A percentile compares a stretch with the other conserved stretches of the same genome.
phyloP scores from a whole-genome alignment of 2,113 vertebrate species.

The Hypomesus transpacificus region DNA sequence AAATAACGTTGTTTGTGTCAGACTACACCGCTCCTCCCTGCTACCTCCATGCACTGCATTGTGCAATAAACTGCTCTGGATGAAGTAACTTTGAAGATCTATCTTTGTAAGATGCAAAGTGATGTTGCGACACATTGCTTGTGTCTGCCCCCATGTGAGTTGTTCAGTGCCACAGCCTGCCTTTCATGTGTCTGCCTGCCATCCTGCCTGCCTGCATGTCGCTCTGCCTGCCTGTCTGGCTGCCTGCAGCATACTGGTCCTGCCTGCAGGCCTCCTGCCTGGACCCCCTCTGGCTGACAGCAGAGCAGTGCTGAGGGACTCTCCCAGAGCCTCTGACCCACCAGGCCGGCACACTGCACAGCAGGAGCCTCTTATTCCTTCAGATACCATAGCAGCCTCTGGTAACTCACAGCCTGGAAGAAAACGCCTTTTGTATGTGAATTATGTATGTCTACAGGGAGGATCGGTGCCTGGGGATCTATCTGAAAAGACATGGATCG shows the following conservation, averaged over 20 bases:
- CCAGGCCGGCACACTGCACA: slow-evolving; percentile 44
- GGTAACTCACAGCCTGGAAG: too few species aligned
- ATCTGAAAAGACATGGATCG: not conserved
- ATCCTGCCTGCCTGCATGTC: not conserved
- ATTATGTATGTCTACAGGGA: too few species aligned
- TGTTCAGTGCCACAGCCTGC: not conserved
- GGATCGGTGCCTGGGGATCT: too few species aligned
- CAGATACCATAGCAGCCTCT: not conserved
- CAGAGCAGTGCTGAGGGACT: slow-evolving; percentile 36
- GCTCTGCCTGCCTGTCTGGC: slow-evolving; percentile 23
- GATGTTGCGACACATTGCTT: too few species aligned
- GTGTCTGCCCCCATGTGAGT: too few species aligned
- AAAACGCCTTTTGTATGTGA: too few species aligned
- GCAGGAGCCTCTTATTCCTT: not conserved
- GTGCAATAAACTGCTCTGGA: too few species aligned
- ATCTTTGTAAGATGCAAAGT: too few species aligned
- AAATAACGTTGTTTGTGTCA: too few species aligned
- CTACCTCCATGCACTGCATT: too few species aligned
- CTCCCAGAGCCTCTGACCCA: slow-evolving; percentile 48
- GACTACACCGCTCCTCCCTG: too few species aligned
- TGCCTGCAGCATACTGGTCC: slow-evolving; percentile 49
- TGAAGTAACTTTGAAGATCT: too few species aligned
- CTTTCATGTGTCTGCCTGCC: slow-evolving; percentile 1
- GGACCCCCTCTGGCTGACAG: slow-evolving; percentile 40
- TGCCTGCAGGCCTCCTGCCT: slow-evolving; percentile 62